These are phyloP conservation scores for Apis cerana DNA, from an alignment of 1,140 invertebrate species.

Conservation along the genomic window DNA sequence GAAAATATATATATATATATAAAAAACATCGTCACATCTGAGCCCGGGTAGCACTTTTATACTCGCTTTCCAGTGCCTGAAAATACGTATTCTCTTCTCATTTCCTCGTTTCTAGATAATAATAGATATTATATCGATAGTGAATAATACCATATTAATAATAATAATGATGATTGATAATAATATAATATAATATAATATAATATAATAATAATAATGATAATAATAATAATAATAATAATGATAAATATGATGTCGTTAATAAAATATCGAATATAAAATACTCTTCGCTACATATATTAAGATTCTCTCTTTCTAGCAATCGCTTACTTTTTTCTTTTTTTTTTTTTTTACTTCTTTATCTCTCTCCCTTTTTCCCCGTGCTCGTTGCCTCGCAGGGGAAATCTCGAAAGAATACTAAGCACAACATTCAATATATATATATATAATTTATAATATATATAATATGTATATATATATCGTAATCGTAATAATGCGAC, in stretches of 20 bases:
- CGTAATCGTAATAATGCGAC: slow-evolving; percentile 74
- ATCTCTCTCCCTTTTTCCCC: slow-evolving; percentile 56
- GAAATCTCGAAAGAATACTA: slow-evolving; percentile 71
- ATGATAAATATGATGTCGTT: slow-evolving; percentile 63
- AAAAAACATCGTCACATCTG: no score
- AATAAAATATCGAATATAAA: slow-evolving; percentile 76
- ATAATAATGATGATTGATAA: slow-evolving; percentile 69
- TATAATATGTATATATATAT: slow-evolving; percentile 64
- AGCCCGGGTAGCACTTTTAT: background rate
- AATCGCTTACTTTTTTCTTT: background rate
- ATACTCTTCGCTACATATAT: slow-evolving; percentile 75
- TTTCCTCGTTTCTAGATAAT: background rate
- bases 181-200: slow-evolving; percentile 68
- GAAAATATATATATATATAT: background rate
- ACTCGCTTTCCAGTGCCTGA: background rate
- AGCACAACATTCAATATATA: slow-evolving; percentile 78
- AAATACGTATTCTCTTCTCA: background rate
- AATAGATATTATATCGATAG: slow-evolving; percentile 20
- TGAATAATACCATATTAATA: slow-evolving; percentile 61
- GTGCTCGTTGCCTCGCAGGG: slow-evolving; percentile 53
- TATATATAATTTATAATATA: slow-evolving; percentile 53
- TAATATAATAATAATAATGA: slow-evolving; percentile 66
- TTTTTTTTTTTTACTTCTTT: slow-evolving; percentile 43
- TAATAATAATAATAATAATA: slow-evolving; percentile 64
- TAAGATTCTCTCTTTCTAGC: slow-evolving; percentile 57